Conservation (phyloP, 1,140 invertebrate genomes). For the Meloidogyne floridensis region DNA sequence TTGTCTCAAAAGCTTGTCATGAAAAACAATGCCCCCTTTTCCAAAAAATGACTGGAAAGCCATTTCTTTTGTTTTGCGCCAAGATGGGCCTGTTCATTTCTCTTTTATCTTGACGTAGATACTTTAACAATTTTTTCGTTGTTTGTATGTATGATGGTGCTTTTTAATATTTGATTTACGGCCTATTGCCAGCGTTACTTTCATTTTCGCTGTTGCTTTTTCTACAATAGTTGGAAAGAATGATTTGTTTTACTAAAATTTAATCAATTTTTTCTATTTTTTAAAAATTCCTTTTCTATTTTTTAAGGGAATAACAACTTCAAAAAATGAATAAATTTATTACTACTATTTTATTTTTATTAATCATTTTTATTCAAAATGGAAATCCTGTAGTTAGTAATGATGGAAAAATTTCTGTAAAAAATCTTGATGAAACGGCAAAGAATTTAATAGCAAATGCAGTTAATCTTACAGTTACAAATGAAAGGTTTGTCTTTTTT, state of each 20-base stretch:
- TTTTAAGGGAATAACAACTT: background rate
- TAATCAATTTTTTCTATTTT: background rate
- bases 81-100: background rate
- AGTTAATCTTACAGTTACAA: constrained; percentile 4
- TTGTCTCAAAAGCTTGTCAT: no score
- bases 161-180: background rate
- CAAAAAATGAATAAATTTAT: background rate
- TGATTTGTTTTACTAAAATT: background rate
- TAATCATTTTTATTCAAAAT: constrained; percentile 9
- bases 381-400: background rate
- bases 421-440: background rate
- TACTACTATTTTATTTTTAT: constrained; percentile 6
- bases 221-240: background rate
- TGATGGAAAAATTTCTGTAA: background rate
- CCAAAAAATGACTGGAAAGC: no score
- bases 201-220: background rate
- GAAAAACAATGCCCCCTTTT: no score
- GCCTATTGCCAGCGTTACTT: background rate
- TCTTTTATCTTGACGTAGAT: background rate
- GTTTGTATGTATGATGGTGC: background rate
- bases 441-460: constrained; percentile 1
- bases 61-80: no score
- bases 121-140: background rate
- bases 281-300: no score
- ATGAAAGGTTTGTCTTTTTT: background rate